Percentiles rank a stretch among this genome's conserved stretches.
Conservation (phyloP, 2,888 invertebrate species). For the Tiliacea citrago region DNA sequence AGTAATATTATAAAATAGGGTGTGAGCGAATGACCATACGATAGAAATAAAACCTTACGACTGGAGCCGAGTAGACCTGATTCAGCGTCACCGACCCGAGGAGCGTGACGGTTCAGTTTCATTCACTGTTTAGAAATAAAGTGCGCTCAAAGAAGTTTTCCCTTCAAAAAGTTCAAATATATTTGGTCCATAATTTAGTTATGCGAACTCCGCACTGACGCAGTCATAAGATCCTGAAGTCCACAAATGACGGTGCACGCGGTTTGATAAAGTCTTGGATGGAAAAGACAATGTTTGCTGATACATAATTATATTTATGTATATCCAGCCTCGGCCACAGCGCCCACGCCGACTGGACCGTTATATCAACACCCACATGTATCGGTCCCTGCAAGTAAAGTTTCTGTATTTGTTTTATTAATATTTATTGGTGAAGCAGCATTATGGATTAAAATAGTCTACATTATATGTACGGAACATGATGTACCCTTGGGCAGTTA, state of each 20-base stretch:
- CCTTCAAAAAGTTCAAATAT: neutral
- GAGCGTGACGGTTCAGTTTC: too few relatives aligned
- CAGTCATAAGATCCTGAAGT: neutral
- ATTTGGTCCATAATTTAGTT: too few relatives aligned
- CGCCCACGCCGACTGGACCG: neutral
- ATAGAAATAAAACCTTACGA: too few relatives aligned
- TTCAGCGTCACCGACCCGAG: too few relatives aligned
- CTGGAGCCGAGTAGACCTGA: too few relatives aligned
- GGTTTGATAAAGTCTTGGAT: neutral
- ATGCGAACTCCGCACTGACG: neutral
- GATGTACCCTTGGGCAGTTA: neutral
- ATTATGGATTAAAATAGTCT: neutral
- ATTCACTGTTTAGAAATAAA: too few relatives aligned
- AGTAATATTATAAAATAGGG: neutral
- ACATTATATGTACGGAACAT: neutral
- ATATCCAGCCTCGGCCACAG: neutral
- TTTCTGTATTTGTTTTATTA: slow-evolving; percentile 4
- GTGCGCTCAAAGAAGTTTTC: too few relatives aligned
- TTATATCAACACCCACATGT: slow-evolving; percentile 10
- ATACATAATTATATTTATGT: neutral
- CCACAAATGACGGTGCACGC: neutral
- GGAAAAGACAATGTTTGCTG: neutral
- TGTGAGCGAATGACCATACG: too few relatives aligned
- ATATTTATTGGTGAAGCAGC: neutral
- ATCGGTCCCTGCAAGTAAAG: neutral